phyloP scores from a whole-genome alignment of 2,797 vertebrate species.

The Poeciliopsis turneri region DNA sequence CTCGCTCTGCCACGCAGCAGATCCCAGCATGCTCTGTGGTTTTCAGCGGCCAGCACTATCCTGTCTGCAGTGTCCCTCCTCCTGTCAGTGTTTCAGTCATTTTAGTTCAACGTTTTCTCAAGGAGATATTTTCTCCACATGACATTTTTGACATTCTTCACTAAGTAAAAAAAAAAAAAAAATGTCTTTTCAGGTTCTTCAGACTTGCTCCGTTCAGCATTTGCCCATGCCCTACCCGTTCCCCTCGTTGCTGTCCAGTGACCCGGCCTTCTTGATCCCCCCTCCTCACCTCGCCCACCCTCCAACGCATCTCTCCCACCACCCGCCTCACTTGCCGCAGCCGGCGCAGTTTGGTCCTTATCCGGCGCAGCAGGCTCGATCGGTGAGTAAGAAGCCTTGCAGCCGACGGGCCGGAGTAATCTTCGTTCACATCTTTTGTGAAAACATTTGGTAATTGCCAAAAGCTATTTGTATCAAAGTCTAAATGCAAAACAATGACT shows the following conservation, averaged over 20 bases:
- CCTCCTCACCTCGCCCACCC: conserved; percentile 84
- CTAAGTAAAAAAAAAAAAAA: not conserved
- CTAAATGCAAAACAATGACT: not conserved
- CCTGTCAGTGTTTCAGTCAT: conserved; percentile 78
- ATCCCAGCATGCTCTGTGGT: conserved; percentile 94
- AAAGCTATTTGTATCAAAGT: not conserved
- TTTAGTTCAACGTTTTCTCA: not conserved
- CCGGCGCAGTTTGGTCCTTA: conserved; percentile 95
- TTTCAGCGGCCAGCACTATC: conserved; percentile 94
- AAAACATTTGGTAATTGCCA: not conserved
- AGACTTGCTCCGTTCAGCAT: conserved; percentile 97
- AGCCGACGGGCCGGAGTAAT: not conserved
- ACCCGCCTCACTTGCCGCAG: conserved; percentile 92
- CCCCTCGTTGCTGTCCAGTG: conserved; percentile 94
- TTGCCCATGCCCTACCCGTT: conserved; percentile 95
- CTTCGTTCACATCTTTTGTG: conserved; percentile 1
- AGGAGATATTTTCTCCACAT: not conserved
- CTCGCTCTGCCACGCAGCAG: conserved; percentile 86
- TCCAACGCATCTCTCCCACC: conserved; percentile 90
- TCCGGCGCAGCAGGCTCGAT: conserved; percentile 93
- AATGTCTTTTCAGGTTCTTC: conserved; percentile 86
- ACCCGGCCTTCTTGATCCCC: conserved; percentile 90
- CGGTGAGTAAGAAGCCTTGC: conserved; percentile 80
- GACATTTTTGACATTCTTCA: not conserved
- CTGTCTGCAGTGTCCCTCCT: conserved; percentile 77